phyloP scores from a whole-genome alignment of 2,113 vertebrate genomes.

The Elanoides forficatus region DNA sequence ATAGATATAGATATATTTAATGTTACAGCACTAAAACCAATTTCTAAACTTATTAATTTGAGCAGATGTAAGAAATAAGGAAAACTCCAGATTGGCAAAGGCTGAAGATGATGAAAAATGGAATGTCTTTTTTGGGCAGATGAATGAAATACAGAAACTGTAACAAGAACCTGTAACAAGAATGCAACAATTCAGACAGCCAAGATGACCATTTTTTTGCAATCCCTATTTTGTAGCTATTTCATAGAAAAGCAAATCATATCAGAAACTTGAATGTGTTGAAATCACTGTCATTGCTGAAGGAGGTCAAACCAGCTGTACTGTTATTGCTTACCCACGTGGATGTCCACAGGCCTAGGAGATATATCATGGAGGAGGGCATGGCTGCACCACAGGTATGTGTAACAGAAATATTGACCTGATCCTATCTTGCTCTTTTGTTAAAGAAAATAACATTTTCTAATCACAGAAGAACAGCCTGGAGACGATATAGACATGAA shows the following conservation, averaged over 20 bases:
- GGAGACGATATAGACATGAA: background rate
- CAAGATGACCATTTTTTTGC: background rate
- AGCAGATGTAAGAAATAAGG: background rate
- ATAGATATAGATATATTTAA: background rate
- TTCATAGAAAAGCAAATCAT: background rate
- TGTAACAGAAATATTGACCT: background rate
- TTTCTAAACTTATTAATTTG: background rate
- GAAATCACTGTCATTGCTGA: background rate
- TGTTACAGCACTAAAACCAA: background rate
- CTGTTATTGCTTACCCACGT: background rate
- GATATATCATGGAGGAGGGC: background rate
- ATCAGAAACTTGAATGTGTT: background rate
- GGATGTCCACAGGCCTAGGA: background rate
- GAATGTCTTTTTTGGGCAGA: background rate
- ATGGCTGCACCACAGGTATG: background rate
- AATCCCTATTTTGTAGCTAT: background rate
- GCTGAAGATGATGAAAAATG: background rate
- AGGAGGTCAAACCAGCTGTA: background rate
- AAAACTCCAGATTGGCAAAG: background rate
- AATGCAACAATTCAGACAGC: background rate
- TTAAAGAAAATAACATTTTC: background rate
- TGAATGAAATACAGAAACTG: background rate
- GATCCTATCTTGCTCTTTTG: background rate
- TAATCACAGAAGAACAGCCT: background rate
- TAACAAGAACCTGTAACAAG: background rate